Evolutionary conservation across 2,113 vertebrate genomes (phyloP).

Genomic region (Dicerorhinus sumatrensis): DNA sequence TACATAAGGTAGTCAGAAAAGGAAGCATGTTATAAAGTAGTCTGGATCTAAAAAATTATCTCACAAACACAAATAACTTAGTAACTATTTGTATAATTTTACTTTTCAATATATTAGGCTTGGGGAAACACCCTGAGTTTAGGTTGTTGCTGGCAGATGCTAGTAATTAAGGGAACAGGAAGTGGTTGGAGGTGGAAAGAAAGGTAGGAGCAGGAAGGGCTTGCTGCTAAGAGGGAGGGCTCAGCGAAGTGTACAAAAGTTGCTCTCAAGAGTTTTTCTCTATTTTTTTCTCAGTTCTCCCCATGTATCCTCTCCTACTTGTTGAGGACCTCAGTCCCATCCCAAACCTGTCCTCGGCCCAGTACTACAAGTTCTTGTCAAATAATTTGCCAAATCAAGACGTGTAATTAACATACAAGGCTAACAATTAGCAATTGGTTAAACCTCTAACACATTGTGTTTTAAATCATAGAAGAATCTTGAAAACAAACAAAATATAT

Average conservation of each 20-base stretch:
- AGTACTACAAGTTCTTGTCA: neutral
- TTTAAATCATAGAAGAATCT: neutral
- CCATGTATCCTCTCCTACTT: too few species aligned
- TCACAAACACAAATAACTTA: neutral
- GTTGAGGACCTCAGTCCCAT: neutral
- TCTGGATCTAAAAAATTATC: neutral
- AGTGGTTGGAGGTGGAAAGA: neutral
- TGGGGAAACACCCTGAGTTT: neutral
- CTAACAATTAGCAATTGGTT: neutral
- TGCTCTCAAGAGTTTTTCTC: neutral
- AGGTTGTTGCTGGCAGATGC: neutral
- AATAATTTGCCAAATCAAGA: neutral
- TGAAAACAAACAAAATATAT: slow-evolving; percentile 12
- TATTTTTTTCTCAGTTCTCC: neutral
- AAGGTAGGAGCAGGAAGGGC: neutral
- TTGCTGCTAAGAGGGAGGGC: neutral
- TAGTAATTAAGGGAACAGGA: neutral
- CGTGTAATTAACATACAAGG: neutral
- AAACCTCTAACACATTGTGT: neutral
- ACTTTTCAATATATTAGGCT: neutral
- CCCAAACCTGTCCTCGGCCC: neutral
- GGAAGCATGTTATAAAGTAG: neutral
- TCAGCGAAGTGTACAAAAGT: neutral
- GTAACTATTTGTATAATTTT: neutral
- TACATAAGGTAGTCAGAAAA: neutral